phyloP scores from a whole-genome alignment of 2,888 invertebrate species.

The Leucophenga maculata region DNA sequence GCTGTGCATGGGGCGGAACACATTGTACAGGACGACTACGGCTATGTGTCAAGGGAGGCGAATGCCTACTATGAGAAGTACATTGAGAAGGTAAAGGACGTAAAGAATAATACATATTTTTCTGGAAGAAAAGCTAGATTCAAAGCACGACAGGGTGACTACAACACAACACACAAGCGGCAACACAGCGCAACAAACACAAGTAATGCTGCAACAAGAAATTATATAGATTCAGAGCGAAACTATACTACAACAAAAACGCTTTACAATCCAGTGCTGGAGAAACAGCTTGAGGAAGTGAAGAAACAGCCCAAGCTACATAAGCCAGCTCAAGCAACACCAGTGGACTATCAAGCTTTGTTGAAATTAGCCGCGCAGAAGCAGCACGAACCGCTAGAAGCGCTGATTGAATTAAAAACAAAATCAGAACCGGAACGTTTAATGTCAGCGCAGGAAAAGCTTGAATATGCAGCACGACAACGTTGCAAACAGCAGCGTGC shows the following conservation, averaged over 20 bases:
- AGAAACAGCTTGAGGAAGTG: conserved; percentile 63
- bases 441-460: conserved; percentile 86
- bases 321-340: conserved; percentile 78
- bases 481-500: conserved; percentile 76
- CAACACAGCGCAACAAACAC: conserved; percentile 83
- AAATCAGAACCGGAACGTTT: conserved; percentile 78
- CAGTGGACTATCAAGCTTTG: conserved; percentile 84
- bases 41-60: conserved; percentile 88
- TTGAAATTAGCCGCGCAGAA: conserved; percentile 88
- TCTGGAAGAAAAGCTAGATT: too few relatives aligned
- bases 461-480: conserved; percentile 82
- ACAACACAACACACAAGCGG: conserved; percentile 80
- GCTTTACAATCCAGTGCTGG: conserved; percentile 64
- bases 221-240: conserved; percentile 75
- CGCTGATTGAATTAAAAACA: conserved; percentile 72
- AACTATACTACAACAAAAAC: conserved; percentile 59
- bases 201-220: conserved; percentile 81
- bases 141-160: too few relatives aligned
- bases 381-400: conserved; percentile 81
- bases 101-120: conserved; percentile 80
- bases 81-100: conserved; percentile 82
- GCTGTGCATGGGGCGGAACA: conserved; percentile 80
- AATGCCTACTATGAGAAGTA: conserved; percentile 86
- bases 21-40: conserved; percentile 93
- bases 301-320: conserved; percentile 75